Percentiles rank a stretch among this genome's conserved stretches.
phyloP scores from a whole-genome alignment of 2,113 vertebrate species.

The Hirundichthys speculiger region DNA sequence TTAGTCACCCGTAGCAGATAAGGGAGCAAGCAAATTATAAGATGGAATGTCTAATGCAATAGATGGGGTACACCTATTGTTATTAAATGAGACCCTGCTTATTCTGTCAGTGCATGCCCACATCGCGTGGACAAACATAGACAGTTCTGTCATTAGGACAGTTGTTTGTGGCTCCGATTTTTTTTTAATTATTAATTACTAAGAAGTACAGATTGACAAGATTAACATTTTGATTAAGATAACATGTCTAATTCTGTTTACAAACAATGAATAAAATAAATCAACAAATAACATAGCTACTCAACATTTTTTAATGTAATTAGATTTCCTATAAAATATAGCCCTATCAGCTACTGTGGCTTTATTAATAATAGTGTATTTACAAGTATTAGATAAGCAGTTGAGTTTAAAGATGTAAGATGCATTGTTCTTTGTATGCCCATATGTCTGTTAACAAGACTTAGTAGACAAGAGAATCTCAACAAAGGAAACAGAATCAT shows the following conservation, averaged over 20 bases:
- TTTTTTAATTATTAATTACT: constrained; percentile 9
- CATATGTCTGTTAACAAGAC: no score
- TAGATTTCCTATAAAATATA: constrained; percentile 4
- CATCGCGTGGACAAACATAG: constrained; percentile 25
- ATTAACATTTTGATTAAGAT: constrained; percentile 11
- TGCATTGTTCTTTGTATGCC: no score
- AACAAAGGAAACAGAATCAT: no score
- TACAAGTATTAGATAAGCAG: no score
- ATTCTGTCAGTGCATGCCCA: constrained; percentile 39
- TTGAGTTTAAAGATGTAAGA: no score
- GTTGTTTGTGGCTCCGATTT: constrained; percentile 29
- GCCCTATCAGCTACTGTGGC: no score
- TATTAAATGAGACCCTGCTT: constrained; percentile 58
- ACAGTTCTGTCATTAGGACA: constrained; percentile 33
- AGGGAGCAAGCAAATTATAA: constrained; percentile 60
- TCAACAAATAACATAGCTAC: constrained; percentile 2
- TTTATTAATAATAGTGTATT: no score
- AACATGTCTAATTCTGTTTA: background rate
- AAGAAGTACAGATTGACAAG: constrained; percentile 3
- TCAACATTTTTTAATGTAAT: background rate
- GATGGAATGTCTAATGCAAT: constrained; percentile 50
- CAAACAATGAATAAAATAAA: constrained; percentile 11
- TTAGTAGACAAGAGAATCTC: no score
- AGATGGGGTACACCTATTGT: constrained; percentile 56
- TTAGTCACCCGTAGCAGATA: constrained; percentile 72